Conservation (phyloP, 2,797 vertebrate species). For the Eurystomus glaucurus region DNA sequence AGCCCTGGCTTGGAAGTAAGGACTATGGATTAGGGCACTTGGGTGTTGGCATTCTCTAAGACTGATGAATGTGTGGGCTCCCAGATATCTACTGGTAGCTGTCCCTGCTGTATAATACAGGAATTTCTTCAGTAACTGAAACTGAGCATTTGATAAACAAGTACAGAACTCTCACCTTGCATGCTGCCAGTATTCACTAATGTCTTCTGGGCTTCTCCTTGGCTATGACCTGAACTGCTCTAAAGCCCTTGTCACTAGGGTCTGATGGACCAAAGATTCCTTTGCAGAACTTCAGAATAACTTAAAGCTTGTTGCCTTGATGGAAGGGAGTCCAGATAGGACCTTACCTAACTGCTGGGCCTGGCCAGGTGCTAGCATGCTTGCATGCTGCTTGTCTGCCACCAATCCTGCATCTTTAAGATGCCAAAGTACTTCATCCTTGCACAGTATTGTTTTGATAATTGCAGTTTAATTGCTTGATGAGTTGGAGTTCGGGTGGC, state of each 20-base stretch:
- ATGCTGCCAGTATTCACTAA: not conserved
- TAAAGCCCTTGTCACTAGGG: not conserved
- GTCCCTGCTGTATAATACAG: not conserved
- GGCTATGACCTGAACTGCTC: not conserved
- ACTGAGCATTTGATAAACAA: not conserved
- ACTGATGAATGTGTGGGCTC: not conserved
- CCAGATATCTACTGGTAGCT: not conserved
- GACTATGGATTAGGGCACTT: not conserved
- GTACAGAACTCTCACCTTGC: not conserved
- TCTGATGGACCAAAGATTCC: not conserved
- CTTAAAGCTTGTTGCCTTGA: not conserved
- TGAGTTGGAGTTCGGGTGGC: not conserved
- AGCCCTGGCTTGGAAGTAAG: not conserved
- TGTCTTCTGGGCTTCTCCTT: not conserved
- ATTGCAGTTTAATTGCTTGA: constrained; percentile 1
- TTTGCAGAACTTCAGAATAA: not conserved
- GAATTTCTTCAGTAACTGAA: not conserved
- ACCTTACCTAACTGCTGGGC: not conserved
- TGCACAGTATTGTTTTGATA: not conserved
- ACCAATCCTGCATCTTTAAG: not conserved
- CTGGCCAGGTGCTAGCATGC: not conserved
- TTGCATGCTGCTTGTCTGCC: not conserved
- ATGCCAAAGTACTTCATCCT: not conserved
- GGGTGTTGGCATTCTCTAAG: not conserved
- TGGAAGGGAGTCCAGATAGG: not conserved